Conservation (phyloP, 2,888 invertebrate species). For the Nomada lathburiana region DNA sequence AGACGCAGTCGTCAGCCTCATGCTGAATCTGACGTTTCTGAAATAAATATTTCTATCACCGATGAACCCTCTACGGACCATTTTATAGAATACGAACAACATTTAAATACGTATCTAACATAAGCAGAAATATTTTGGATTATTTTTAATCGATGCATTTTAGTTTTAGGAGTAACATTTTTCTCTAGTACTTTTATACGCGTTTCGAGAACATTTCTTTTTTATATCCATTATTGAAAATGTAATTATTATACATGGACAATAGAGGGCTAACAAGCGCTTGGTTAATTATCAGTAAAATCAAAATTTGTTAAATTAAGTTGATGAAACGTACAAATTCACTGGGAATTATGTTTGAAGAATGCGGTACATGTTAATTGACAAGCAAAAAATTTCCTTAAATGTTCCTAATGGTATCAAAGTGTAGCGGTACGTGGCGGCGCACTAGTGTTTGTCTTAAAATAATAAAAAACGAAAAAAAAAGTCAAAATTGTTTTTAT, state of each 20-base stretch:
- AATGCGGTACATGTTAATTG: constrained; percentile 12
- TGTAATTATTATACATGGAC: background rate
- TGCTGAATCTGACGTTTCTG: background rate
- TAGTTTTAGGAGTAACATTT: too few species aligned
- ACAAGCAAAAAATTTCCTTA: constrained; percentile 3
- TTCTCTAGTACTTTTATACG: too few species aligned
- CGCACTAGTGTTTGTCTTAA: background rate
- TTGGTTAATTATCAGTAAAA: constrained; percentile 1
- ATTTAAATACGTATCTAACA: background rate
- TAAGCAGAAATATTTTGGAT: background rate
- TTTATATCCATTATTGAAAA: background rate
- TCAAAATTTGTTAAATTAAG: constrained; percentile 15
- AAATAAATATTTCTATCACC: constrained; percentile 1
- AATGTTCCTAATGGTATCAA: constrained; percentile 7
- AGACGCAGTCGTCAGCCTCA: background rate
- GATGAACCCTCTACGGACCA: constrained; percentile 16
- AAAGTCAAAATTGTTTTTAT: background rate
- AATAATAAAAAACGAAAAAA: background rate
- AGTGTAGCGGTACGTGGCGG: background rate
- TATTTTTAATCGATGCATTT: too few species aligned
- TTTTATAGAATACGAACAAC: background rate
- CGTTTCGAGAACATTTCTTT: background rate
- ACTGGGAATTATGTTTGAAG: background rate
- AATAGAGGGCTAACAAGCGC: constrained; percentile 4
- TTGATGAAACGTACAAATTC: constrained; percentile 6